Evolutionary conservation across 2,113 vertebrate species (phyloP), one percentile per base, ranked within the genome.

Genomic region (Fregata magnificens): DNA sequence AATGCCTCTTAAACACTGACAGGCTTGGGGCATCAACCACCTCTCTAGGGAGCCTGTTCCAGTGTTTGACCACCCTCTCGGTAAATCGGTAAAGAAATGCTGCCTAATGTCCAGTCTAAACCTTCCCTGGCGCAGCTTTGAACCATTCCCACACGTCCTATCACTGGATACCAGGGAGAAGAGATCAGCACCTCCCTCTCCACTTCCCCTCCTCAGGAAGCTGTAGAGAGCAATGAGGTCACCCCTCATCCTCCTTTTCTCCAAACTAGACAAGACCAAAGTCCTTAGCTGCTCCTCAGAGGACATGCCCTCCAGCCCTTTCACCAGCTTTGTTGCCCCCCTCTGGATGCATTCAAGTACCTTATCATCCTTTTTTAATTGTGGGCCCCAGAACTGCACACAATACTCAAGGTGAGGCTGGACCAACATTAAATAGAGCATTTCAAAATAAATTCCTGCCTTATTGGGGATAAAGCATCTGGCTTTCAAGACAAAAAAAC

Each of bases 91-190:
- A 42, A 83, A 72, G 13, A 71, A 83, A 58, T 42, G 31, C 4
- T 77, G 49, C 31, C n/a, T 67, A 42, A 66, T 34, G 16, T 58
- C 20, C 6, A 32, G 20, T 21, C 19, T 24, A 6, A n/a, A 66
- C 7, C 11, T 50, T 7, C 18, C 13, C 29, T 59, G n/a, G 9
- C 2, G 3, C 25, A 58, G 42, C 9, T 74, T 40, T 65, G 42
- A 49, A 7, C 42, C 7, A 3, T 72, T 71, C 18, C 34, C 15
- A 13, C 0, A 1, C 2, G 3, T 40, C 47, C 15, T 44, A 4
- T 32, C 29, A 22, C 21, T 32, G 52, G 26, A 22, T 50, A 0
- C 14, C 31, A 58, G 58, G 42, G 42, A 42, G 25, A 65, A 40
- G 29, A 88, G n/a, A 2, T 32, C 36, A 50, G 36, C 20, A 59